Conservation (phyloP, 2,797 vertebrate genomes). For the Alcedo quadribrachys region DNA sequence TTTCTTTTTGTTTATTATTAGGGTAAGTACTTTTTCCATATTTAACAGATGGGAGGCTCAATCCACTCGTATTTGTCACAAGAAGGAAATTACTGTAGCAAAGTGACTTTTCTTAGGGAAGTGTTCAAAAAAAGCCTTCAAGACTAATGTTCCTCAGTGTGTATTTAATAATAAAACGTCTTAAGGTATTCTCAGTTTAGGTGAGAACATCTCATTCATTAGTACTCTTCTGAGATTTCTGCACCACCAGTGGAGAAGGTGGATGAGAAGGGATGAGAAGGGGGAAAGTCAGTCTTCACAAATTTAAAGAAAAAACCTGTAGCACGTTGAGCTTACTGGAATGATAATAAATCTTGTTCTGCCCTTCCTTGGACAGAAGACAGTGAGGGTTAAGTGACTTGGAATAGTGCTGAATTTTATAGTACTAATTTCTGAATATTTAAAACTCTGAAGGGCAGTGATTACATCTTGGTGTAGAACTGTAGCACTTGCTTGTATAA, state of each 20-base stretch:
- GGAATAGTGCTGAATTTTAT: constrained; percentile 9
- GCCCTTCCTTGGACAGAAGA: neutral
- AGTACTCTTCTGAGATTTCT: neutral
- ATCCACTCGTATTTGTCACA: neutral
- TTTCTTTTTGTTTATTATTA: neutral
- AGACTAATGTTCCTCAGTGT: neutral
- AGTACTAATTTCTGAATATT: neutral
- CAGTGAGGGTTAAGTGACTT: neutral
- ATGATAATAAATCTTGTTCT: neutral
- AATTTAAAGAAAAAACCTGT: neutral
- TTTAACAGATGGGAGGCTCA: neutral
- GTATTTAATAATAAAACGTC: neutral
- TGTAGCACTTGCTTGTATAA: neutral
- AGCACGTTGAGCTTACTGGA: neutral
- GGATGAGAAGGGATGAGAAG: neutral
- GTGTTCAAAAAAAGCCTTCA: neutral
- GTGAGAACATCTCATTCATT: neutral
- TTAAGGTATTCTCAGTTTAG: neutral
- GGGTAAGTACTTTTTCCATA: neutral
- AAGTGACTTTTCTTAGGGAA: neutral
- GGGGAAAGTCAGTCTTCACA: neutral
- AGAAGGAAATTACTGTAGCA: neutral
- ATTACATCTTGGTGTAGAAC: neutral
- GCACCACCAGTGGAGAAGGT: neutral
- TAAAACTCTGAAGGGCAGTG: neutral